Conservation (phyloP, 2,113 vertebrate genomes). For the Hucho hucho region DNA sequence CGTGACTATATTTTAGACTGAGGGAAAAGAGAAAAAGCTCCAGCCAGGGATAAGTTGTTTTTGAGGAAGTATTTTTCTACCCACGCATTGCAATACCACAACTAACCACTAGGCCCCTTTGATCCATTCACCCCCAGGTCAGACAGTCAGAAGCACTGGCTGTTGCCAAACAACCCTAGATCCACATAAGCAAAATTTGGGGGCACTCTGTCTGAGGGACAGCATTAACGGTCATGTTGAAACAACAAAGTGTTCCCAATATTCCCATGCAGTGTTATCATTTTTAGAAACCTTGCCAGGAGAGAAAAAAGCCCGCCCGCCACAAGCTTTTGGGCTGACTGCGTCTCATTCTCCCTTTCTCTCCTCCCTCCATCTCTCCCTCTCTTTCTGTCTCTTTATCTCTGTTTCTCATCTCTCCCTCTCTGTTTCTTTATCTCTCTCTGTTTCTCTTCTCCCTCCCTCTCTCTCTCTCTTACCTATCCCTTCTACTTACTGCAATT, state of each 20-base stretch:
- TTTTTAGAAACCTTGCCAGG: conserved; percentile 61
- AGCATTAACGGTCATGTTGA: conserved; percentile 36
- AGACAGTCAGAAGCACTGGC: not conserved
- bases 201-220: conserved; percentile 6
- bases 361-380: too few relatives aligned
- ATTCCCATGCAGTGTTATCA: conserved; percentile 49
- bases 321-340: conserved; percentile 58
- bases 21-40: conserved; percentile 51
- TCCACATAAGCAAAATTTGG: conserved; percentile 18
- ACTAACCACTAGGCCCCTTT: conserved; percentile 45
- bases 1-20: conserved; percentile 70
- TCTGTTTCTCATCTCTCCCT: too few relatives aligned
- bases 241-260: conserved; percentile 51
- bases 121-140: conserved; percentile 12
- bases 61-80: conserved; percentile 48
- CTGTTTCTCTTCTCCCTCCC: not conserved
- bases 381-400: too few relatives aligned
- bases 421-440: too few relatives aligned
- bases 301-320: conserved; percentile 36
- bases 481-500: conserved; percentile 75
- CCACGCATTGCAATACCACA: conserved; percentile 44
- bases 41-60: conserved; percentile 59
- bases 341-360: conserved; percentile 39
- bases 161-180: conserved; percentile 9
- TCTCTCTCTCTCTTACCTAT: conserved; percentile 52